Base-by-base conservation (phyloP, 2,797 vertebrate species). In the Epinephelus awoara region DNA sequence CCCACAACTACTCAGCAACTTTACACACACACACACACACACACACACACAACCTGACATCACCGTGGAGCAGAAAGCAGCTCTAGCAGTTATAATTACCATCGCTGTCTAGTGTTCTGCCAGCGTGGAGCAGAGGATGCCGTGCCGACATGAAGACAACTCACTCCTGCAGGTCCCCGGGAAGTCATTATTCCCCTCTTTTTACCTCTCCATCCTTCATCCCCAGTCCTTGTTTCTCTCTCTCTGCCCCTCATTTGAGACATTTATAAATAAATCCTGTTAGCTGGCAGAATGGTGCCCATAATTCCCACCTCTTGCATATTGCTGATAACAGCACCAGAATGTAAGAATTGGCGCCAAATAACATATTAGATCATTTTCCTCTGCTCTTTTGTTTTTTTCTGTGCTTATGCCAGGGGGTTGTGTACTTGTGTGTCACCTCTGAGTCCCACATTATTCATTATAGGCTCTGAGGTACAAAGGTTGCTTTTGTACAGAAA, bases 251-350 rank as follows among this genome's bases (percentile, higher is more conserved):
- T 80, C 65, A 67, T 79, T 83, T 70, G 25, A 84, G 77, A 79
- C 72, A 54, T 80, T 85, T 89, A 77, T 81, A 79, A 85, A 88
- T 87, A 87, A 91, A 90, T 88, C 83, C 68, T 78, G 64, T 85
- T 86, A 77, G 77, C 59, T 77, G 62, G 71, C 83, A 77, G 82
- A 88, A 66, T 7, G 25, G 3, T 18, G 63, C 72, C 46, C n/a
- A 52, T 79, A 78, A 85, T 77, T 86, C 55, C 61, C 77, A 82
- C 79, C 58, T 70, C 75, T 87, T 86, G 72, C 55, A 71, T 72
- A 49, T 67, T 75, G 69, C 81, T 82, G 82, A 90, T 83, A 91
- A 79, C 56, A 19, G 64, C 59, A 56, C 44, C 51, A 63, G 6
- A 82, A 64, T 77, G 23, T 27, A 66, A 77, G 68, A 76, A 67